Evolutionary conservation across 37 sponge, comb jelly and placozoan species (phyloP).

Genomic region (Hormiphora californensis): DNA sequence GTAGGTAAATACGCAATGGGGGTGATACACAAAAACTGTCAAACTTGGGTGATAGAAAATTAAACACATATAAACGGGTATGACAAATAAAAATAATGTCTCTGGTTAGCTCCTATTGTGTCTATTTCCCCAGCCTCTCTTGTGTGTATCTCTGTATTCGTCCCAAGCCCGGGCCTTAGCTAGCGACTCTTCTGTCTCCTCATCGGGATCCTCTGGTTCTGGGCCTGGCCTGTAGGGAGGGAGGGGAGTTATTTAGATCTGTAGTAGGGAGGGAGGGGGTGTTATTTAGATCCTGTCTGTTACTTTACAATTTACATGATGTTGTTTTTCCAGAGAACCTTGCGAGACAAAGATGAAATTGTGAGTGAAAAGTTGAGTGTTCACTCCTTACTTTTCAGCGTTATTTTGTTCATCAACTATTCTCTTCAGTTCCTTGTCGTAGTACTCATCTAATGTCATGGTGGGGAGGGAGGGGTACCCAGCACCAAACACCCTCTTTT

Average conservation of each 20-base stretch:
- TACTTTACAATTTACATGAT: too few species aligned
- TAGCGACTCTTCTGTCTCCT: slow-evolving; percentile 39
- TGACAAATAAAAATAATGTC: too few species aligned
- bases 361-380: too few species aligned
- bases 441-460: slow-evolving; percentile 85
- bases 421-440: slow-evolving; percentile 60
- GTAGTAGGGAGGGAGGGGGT: too few species aligned
- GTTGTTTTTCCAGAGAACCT: too few species aligned
- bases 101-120: slow-evolving; percentile 51
- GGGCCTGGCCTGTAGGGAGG: neutral
- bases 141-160: slow-evolving; percentile 38
- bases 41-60: too few species aligned
- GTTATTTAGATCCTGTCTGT: too few species aligned
- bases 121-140: slow-evolving; percentile 31
- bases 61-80: too few species aligned
- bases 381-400: neutral
- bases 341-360: too few species aligned
- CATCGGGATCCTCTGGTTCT: slow-evolving; percentile 47
- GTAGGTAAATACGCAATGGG: too few species aligned
- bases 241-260: too few species aligned
- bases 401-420: neutral
- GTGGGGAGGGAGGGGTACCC: slow-evolving; percentile 96
- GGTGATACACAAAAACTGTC: too few species aligned
- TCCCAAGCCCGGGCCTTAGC: slow-evolving; percentile 39
- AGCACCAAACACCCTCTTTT: slow-evolving; percentile 90